Percentiles rank a stretch among this genome's conserved stretches.
These are phyloP conservation scores for Todiramphus saurophagus DNA, from an alignment of 2,113 vertebrate genomes.

Conservation along the genomic window DNA sequence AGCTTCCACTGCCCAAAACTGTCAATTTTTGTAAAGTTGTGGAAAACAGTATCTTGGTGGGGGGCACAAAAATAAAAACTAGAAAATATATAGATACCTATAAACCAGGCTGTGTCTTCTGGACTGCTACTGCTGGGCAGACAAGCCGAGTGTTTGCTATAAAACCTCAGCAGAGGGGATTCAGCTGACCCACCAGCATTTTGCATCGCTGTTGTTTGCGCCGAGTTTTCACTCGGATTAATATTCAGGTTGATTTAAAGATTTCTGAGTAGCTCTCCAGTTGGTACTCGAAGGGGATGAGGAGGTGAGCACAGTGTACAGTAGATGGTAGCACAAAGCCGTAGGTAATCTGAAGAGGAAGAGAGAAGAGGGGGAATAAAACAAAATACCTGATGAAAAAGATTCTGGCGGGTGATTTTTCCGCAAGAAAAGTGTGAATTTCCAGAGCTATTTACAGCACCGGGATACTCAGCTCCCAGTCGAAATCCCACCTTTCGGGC, in stretches of 20 bases:
- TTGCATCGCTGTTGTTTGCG: neutral
- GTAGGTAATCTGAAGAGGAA: neutral
- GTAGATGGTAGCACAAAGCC: neutral
- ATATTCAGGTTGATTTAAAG: neutral
- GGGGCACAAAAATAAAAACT: too few relatives aligned
- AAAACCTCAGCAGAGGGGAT: neutral
- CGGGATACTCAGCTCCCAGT: neutral
- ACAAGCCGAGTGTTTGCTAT: neutral
- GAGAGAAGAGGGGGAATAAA: neutral
- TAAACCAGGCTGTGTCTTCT: neutral
- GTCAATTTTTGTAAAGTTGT: neutral
- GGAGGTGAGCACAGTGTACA: neutral
- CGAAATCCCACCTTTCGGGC: neutral
- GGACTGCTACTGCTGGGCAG: neutral
- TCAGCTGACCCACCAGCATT: neutral
- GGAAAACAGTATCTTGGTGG: rapidly evolving
- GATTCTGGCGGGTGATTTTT: neutral
- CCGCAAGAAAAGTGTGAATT: neutral
- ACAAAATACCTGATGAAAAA: rapidly evolving
- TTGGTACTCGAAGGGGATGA: rapidly evolving
- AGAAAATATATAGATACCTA: neutral
- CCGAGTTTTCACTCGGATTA: neutral
- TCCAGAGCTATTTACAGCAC: neutral
- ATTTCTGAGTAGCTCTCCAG: neutral
- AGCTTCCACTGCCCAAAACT: neutral